Base-by-base conservation (phyloP, 1,140 invertebrate genomes). In the Pissodes strobi region DNA sequence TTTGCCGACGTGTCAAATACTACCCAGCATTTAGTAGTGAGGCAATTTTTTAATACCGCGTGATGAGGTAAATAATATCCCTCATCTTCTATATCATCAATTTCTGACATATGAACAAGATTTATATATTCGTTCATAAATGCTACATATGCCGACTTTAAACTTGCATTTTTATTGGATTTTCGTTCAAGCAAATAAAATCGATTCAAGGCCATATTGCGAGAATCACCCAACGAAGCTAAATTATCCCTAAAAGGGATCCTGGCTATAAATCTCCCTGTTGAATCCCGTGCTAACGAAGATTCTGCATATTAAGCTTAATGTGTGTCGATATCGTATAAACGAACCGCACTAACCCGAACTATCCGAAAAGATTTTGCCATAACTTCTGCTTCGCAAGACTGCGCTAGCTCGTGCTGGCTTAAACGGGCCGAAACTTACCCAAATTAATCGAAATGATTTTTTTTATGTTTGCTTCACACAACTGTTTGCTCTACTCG, bases 41-140 rank as follows among this genome's bases (percentile, higher is more conserved):
- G 57, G 12, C 69, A 52, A 18, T 72, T 68, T 12, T 72, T 71
- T 4, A 79, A 25, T 0, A 82, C 76, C 0, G 69, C 68, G 45
- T 81, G 80, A 74, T 83, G 81, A 1, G 80, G 78, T 4, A 82
- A 8, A 41, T 57, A 57, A 22, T 43, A 57, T 22, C 30, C 49
- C 6, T 3, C n/a, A 30, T 57, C 18, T 15, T 22, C 23, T 39
- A 34, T 1, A 2, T 38, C 30, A 22, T 34, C 27, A 19, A 60
- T 45, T 39, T 23, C 15, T 4, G 23, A 37, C 63, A 22, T n/a
- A n/a, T 65, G 55, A 3, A 25, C 46, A 3, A 65, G 15, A 13
- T 15, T 41, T 6, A 15, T 23, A 49, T 65, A n/a, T n/a, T n/a
- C n/a, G n/a, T 58, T 1, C 43, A 65, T 65, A 58, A 65, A 59